Evolutionary conservation across 1,140 invertebrate species (phyloP), one percentile per base, ranked within the genome.

Genomic region (Stenopsyche tienmushanensis): DNA sequence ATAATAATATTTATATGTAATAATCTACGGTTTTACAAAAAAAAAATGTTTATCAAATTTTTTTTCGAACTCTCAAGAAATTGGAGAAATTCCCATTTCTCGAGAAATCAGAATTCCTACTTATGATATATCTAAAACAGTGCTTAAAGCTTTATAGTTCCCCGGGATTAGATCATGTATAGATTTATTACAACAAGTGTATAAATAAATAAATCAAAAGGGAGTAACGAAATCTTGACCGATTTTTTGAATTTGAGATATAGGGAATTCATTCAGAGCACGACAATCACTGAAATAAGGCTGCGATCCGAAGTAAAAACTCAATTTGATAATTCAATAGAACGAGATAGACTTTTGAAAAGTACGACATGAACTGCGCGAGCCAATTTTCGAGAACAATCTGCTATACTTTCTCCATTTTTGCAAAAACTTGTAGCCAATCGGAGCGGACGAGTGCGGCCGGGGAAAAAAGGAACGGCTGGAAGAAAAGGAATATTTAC

Each of bases 401-500:
- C 39, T 44, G 23, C 55, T 24, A 59, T 59, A 59, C 78, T 80
- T 79, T 79, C 78, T 76, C 77, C 62, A 74, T 73, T 34, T 34
- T 77, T 78, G 77, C 76, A 79, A 79, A 79, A 77, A 78, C 77
- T 79, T 79, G n/a, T n/a, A n/a, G n/a, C n/a, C n/a, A n/a, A n/a
- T n/a, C n/a, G 78, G 79, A 80, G 77, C 77, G 75, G 78, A 34
- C 34, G 5, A 23, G 41, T 47, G 41, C 5, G 10, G 26, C 3
- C n/a, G n/a, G n/a, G 13, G 8, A 7, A 41, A 42, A 45, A 24
- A 20, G 18, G n/a, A n/a, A 45, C 2, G 77, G 77, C 75, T 75
- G 76, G 73, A 76, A 77, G 77, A 78, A 78, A 77, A 81, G 78
- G 79, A 81, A 81, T 81, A 81, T 81, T 81, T 81, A 80, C 79